Percentiles rank a stretch among this genome's conserved stretches.
These are phyloP conservation scores for Oryzias melastigma DNA, from an alignment of 2,113 vertebrate genomes.

Conservation along the genomic window DNA sequence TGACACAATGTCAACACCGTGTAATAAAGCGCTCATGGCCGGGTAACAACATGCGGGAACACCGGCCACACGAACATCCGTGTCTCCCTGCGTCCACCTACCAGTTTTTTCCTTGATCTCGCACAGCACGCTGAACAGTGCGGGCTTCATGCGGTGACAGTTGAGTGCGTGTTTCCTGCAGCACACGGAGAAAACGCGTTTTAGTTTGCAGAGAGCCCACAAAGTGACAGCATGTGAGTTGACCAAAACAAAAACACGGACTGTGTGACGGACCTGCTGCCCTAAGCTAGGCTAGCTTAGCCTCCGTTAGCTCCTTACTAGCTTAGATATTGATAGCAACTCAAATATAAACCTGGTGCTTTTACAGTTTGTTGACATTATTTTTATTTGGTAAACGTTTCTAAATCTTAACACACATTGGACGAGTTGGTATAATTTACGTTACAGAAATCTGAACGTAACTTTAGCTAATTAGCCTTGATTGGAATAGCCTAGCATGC, in stretches of 20 bases:
- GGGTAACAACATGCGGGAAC: too few relatives aligned
- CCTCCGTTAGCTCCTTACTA: slow-evolving; percentile 21
- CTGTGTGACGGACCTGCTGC: background rate
- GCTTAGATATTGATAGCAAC: background rate
- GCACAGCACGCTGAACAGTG: slow-evolving; percentile 83
- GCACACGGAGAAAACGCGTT: slow-evolving; percentile 28
- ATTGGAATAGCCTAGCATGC: slow-evolving; percentile 30
- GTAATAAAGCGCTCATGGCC: too few relatives aligned
- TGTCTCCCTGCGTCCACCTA: slow-evolving; percentile 28
- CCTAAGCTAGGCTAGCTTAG: slow-evolving; percentile 14
- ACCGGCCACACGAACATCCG: too few relatives aligned
- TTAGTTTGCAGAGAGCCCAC: background rate
- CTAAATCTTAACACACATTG: rapidly evolving
- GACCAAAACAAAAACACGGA: slow-evolving; percentile 42
- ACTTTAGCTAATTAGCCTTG: slow-evolving; percentile 5
- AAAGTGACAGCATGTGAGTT: slow-evolving; percentile 9
- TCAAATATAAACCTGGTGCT: background rate
- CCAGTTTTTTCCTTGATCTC: slow-evolving; percentile 85
- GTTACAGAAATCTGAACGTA: background rate
- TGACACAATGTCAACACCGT: slow-evolving; percentile 38
- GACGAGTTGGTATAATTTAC: background rate
- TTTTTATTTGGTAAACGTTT: rapidly evolving
- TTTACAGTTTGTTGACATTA: background rate
- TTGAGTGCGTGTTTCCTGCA: slow-evolving; percentile 83
- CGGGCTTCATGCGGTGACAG: slow-evolving; percentile 84